Evolutionary conservation across 2,113 vertebrate species (phyloP).

Genomic region (Azemiops feae): DNA sequence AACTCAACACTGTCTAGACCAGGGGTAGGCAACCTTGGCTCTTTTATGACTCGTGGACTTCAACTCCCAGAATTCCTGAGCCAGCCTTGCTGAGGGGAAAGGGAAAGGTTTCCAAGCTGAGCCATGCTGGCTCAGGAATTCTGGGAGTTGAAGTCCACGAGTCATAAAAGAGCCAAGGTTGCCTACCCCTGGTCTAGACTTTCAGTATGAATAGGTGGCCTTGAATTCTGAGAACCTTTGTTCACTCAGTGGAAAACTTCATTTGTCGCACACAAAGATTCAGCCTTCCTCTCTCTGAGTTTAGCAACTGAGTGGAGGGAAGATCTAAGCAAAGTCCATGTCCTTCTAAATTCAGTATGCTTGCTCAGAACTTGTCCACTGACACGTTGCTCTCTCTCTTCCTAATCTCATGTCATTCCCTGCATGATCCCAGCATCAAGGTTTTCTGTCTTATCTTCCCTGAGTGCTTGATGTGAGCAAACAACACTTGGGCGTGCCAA

Average conservation of each 20-base stretch:
- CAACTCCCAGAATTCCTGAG: no score
- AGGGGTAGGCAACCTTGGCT: no score
- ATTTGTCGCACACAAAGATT: background rate
- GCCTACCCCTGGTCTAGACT: background rate
- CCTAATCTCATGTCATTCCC: background rate
- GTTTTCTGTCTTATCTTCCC: conserved; percentile 26
- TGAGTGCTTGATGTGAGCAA: conserved; percentile 44
- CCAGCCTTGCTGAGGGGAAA: no score
- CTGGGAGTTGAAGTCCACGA: no score
- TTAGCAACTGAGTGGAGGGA: background rate
- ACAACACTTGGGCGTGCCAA: conserved; percentile 31
- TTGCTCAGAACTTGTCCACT: background rate
- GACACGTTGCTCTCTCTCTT: background rate
- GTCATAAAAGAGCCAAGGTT: no score
- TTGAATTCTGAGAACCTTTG: background rate
- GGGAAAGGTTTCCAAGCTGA: no score
- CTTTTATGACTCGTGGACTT: no score
- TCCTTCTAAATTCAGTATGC: background rate
- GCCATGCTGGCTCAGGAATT: no score
- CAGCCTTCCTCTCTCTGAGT: background rate
- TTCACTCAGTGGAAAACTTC: background rate
- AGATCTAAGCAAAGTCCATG: background rate
- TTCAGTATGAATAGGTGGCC: background rate
- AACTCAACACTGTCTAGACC: conserved; percentile 1
- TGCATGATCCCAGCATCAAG: background rate